Conservation (phyloP, 2,797 vertebrate species). For the Crax fasciolata region DNA sequence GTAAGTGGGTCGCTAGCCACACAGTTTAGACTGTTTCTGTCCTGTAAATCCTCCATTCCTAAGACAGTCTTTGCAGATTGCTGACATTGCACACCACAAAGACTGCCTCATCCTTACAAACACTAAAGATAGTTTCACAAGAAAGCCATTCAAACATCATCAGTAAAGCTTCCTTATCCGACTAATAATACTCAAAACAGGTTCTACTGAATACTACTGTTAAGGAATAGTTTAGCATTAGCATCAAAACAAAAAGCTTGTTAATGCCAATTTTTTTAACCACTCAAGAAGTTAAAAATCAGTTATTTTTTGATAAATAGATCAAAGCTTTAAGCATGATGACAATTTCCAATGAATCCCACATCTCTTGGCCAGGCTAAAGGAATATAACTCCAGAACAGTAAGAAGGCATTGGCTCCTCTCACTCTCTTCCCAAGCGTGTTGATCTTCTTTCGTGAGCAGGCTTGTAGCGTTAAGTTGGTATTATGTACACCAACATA, state of each 20-base stretch:
- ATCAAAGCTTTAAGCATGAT: not conserved
- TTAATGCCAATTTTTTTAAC: not conserved
- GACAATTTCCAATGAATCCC: not conserved
- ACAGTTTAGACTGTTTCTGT: conserved; percentile 22
- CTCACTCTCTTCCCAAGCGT: not conserved
- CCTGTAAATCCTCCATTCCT: conserved; percentile 36
- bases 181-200: not conserved
- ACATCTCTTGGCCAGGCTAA: not conserved
- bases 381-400: not conserved
- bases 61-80: conserved; percentile 46
- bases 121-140: not conserved
- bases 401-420: not conserved
- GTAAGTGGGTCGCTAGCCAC: not conserved
- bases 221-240: not conserved
- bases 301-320: not conserved
- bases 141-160: conserved; percentile 3
- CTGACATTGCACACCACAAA: conserved; percentile 62
- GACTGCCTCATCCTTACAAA: conserved; percentile 19
- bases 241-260: not conserved
- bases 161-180: conserved; percentile 2
- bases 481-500: not conserved
- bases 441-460: not conserved
- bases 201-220: not conserved
- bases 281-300: not conserved
- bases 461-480: not conserved